Base-by-base conservation (phyloP, 2,797 vertebrate species). In the Borostomias antarcticus region DNA sequence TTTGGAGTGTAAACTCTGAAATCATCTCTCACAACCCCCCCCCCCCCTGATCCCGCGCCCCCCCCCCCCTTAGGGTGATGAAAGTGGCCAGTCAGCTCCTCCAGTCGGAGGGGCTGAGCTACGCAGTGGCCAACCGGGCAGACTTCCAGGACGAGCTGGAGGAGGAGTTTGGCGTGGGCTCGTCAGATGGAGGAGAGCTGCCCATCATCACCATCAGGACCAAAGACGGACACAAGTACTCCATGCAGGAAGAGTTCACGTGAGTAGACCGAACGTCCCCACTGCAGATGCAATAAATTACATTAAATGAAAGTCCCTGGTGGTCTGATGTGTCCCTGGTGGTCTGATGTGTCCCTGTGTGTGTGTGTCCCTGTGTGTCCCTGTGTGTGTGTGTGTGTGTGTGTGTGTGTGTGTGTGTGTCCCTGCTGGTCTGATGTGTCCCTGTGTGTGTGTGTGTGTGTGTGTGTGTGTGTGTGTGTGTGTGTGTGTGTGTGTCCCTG, bases 191-290 rank as follows among this genome's bases (percentile, higher is more conserved):
- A 17, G 75, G 64, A 53, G 82, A 85, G 25, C 37, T 75, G 17
- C 85, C 85, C 21, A 13, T 82, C 1, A 70, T 86, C 25, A 75
- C 72, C 37, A 78, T 87, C 60, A 62, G 70, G 32, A 87, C 77
- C 37, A 58, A 21, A n/a, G 68, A 58, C 29, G 85, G 85, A 47
- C 73, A 85, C 54, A 88, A 88, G 60, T 88, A 84, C 47, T 53
- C 48, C 43, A 85, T 88, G 86, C 74, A 72, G 30, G 85, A 88
- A 43, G 85, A 82, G 63, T 87, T 87, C 63, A 84, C 82, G 85
- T 86, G 68, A 67, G 85, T 80, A 1, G 43, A n/a, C n/a, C n/a
- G n/a, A n/a, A n/a, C n/a, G n/a, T n/a, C n/a, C n/a, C n/a, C n/a
- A n/a, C n/a, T n/a, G n/a, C n/a, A n/a, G n/a, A n/a, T n/a, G n/a